These are phyloP conservation scores for Hozukius guyotensis DNA, from an alignment of 2,797 vertebrate genomes.

Conservation along the genomic window DNA sequence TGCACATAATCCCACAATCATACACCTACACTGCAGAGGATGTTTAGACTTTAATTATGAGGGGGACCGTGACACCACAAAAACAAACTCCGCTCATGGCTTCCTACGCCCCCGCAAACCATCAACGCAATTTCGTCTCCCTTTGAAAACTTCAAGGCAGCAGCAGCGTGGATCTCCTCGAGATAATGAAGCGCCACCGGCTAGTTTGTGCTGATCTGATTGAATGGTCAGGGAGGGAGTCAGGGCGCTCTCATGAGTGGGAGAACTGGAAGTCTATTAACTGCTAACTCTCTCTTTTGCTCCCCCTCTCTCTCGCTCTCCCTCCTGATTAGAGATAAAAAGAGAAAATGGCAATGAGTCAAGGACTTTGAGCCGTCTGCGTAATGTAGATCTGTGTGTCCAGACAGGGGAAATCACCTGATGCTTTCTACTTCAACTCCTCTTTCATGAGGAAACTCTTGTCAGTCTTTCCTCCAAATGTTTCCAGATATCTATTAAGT, in stretches of 20 bases:
- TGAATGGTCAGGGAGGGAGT: slow-evolving; percentile 40
- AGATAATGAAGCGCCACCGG: slow-evolving; percentile 61
- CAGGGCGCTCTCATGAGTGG: slow-evolving; percentile 48
- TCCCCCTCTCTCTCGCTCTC: background rate
- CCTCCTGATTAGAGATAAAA: slow-evolving; percentile 60
- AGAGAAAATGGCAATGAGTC: slow-evolving; percentile 34
- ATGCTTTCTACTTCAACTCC: slow-evolving; percentile 1
- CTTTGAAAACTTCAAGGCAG: slow-evolving; percentile 68
- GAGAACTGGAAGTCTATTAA: slow-evolving; percentile 63
- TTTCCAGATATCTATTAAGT: slow-evolving; percentile 19
- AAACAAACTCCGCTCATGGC: slow-evolving; percentile 45
- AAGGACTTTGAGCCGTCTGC: slow-evolving; percentile 40
- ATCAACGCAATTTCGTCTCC: slow-evolving; percentile 52
- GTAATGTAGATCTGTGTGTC: slow-evolving; percentile 14
- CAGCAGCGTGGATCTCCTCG: slow-evolving; percentile 28
- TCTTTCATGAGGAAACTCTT: background rate
- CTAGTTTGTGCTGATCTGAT: slow-evolving; percentile 57
- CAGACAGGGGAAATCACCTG: slow-evolving; percentile 34
- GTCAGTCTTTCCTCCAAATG: slow-evolving; percentile 1
- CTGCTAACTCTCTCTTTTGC: slow-evolving; percentile 28
- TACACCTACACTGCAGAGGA: slow-evolving; percentile 62
- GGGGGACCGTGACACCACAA: slow-evolving; percentile 27
- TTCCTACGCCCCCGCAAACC: slow-evolving; percentile 56
- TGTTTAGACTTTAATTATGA: slow-evolving; percentile 68
- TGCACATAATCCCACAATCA: background rate